These are phyloP conservation scores for Gonioctena quinquepunctata DNA, from an alignment of 1,140 invertebrate species.

Conservation along the genomic window DNA sequence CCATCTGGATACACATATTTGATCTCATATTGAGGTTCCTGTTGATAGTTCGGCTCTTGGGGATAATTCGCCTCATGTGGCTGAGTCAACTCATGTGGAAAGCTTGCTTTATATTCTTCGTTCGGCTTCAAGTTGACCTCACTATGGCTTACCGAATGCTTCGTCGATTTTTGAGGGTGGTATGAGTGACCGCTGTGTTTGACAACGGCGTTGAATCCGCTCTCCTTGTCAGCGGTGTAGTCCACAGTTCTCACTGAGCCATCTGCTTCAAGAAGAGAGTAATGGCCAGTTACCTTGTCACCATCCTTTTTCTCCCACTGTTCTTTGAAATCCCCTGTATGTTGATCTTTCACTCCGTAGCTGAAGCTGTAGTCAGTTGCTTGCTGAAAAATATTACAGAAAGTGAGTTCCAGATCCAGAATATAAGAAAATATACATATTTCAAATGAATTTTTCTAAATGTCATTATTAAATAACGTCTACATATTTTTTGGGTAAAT, in stretches of 20 bases:
- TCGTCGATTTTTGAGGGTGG: conserved; percentile 28
- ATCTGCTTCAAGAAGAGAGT: conserved; percentile 59
- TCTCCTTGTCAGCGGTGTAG: conserved; percentile 62
- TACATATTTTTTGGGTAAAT: no score
- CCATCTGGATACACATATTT: conserved; percentile 9
- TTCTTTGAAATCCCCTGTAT: conserved; percentile 70
- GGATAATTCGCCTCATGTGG: conserved; percentile 13
- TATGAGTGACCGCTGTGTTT: conserved; percentile 43
- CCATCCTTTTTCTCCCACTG: conserved; percentile 54
- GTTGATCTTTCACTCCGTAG: conserved; percentile 73
- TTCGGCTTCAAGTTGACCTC: conserved; percentile 12
- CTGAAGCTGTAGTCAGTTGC: conserved; percentile 66
- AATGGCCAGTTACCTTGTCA: conserved; percentile 48
- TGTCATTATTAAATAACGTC: no score
- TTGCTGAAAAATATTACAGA: conserved; percentile 47
- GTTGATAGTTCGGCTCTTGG: not conserved
- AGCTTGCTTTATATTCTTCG: not conserved
- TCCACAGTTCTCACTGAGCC: conserved; percentile 62
- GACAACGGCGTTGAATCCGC: conserved; percentile 56
- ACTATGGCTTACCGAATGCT: conserved; percentile 17
- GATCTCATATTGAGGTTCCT: conserved; percentile 4
- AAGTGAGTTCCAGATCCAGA: no score
- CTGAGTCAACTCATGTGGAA: not conserved
- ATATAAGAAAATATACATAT: no score
- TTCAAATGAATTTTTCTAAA: no score